Percentiles rank a stretch among this genome's conserved stretches.
phyloP scores from a whole-genome alignment of 2,797 vertebrate genomes.

The Mormyrus hasselquistii region DNA sequence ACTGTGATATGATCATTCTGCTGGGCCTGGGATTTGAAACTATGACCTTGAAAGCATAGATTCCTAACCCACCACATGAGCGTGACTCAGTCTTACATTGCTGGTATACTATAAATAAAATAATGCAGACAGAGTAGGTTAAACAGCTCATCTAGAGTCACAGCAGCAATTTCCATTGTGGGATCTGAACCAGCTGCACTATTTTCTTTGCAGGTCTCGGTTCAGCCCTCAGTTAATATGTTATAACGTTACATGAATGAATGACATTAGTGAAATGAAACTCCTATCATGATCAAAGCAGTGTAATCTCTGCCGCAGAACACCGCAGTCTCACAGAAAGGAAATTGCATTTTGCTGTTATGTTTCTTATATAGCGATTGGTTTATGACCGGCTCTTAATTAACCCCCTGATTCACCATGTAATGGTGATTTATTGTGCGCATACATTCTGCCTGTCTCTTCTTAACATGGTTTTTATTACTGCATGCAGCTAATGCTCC shows the following conservation, averaged over 20 bases:
- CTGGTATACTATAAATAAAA: not conserved
- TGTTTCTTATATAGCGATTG: not conserved
- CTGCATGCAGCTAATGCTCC: not conserved
- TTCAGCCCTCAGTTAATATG: not conserved
- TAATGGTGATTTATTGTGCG: not conserved
- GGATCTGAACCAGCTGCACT: not conserved
- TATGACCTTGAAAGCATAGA: not conserved
- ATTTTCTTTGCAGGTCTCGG: not conserved
- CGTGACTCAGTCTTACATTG: not conserved
- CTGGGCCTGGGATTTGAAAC: not conserved
- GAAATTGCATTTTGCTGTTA: conserved; percentile 15
- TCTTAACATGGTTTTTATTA: not conserved
- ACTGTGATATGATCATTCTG: not conserved
- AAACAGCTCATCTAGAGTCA: not conserved
- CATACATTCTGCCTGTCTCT: not conserved
- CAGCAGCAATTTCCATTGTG: not conserved
- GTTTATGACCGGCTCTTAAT: not conserved
- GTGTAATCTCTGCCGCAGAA: not conserved
- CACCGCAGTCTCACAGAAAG: not conserved
- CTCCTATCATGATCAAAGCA: not conserved
- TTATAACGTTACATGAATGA: not conserved
- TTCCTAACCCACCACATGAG: not conserved
- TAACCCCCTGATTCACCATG: not conserved
- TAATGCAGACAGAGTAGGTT: not conserved
- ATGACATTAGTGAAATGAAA: not conserved